Evolutionary conservation across 1,140 invertebrate genomes (phyloP), one percentile per base, ranked within the genome.

Genomic region (Rhagoletis zephyria): DNA sequence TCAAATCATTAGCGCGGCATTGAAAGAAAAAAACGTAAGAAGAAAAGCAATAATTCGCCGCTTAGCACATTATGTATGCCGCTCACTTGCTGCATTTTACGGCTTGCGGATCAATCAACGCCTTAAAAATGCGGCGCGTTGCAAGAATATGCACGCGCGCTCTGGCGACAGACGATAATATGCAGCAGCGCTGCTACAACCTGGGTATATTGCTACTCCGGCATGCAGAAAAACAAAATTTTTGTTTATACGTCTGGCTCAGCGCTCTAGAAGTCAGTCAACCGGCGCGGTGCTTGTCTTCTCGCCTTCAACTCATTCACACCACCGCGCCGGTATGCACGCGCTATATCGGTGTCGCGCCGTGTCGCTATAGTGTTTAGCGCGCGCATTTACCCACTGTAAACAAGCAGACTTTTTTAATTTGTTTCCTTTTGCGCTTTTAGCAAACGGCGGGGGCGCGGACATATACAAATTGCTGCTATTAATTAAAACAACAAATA

Each of bases 401-500:
- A 48, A 14, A 9, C 40, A 67, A 42, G 30, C 70, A 9, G 3
- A 45, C 45, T 81, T 19, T 30, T 81, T 90, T 90, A 3, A 5
- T 56, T 48, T 48, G 16, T 19, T 81, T 56, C 16, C 61, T 14
- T 63, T 63, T 63, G 61, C 61, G 87, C 88, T 91, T 91, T 91
- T 91, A 89, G 89, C 90, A 90, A 91, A 90, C 90, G 91, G 90
- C 88, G 89, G 89, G 67, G 74, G 74, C 74, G 51, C 74, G 74
- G 90, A 91, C 90, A 91, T 91, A 91, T 91, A 91, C 91, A 91
- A 91, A 91, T 91, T 91, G 90, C 90, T 87, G 89, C 89, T 90
- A 91, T 91, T 91, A 91, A 91, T 91, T 91, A 91, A 48, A 30
- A 74, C 30, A 74, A 74, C 45, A 74, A 81, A 81, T 19, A 59